Percentiles rank a stretch among this genome's conserved stretches.
phyloP scores from a whole-genome alignment of 2,113 vertebrate genomes.

The Cranoglanis bouderius region DNA sequence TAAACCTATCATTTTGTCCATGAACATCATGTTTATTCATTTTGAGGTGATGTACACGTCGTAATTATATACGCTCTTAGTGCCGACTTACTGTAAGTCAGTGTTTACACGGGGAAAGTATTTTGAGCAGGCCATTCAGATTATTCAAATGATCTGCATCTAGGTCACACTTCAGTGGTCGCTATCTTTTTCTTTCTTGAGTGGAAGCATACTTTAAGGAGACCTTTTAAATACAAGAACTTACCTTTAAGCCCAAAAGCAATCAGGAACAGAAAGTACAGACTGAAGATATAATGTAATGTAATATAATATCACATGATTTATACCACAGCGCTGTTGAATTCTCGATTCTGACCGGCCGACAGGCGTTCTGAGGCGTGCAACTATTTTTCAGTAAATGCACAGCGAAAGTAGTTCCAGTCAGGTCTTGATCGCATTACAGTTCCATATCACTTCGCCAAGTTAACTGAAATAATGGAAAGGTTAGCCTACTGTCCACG shows the following conservation, averaged over 20 bases:
- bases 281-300: not conserved
- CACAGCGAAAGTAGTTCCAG: too few species aligned
- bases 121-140: not conserved
- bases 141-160: not conserved
- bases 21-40: not conserved
- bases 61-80: not conserved
- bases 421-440: too few species aligned
- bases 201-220: not conserved
- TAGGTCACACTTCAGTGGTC: not conserved
- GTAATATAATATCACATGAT: not conserved
- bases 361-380: too few species aligned
- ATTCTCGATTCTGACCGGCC: too few species aligned
- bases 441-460: too few species aligned
- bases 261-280: not conserved
- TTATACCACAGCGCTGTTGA: too few species aligned
- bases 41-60: not conserved
- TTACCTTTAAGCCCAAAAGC: not conserved
- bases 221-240: not conserved
- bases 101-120: not conserved
- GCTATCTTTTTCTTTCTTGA: not conserved
- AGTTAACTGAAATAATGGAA: too few species aligned
- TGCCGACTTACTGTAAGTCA: not conserved
- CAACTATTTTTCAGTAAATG: too few species aligned
- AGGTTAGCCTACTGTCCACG: too few species aligned
- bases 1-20: not conserved